Evolutionary conservation across 1,140 invertebrate species (phyloP).

Genomic region (Gonioctena quinquepunctata): DNA sequence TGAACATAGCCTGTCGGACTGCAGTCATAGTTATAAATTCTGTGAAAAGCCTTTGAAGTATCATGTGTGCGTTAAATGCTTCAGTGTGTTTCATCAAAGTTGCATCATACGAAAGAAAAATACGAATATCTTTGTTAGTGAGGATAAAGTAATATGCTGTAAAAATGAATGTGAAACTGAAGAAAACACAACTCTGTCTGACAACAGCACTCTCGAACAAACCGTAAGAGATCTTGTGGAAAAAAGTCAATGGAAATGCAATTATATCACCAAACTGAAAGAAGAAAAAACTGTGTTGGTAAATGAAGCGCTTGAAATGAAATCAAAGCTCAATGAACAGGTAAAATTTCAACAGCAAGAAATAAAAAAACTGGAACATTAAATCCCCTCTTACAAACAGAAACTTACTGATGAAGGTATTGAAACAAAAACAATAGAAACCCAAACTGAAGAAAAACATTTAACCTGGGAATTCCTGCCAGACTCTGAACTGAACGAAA

Average conservation of each 20-base stretch:
- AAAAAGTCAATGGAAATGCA: not conserved
- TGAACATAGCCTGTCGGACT: not conserved
- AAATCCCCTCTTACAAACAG: not conserved
- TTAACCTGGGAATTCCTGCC: not conserved
- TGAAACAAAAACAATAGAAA: not conserved
- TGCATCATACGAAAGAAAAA: not conserved
- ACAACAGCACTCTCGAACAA: not conserved
- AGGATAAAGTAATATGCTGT: not conserved
- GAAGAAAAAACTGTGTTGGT: slow-evolving; percentile 7
- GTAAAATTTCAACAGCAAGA: not conserved
- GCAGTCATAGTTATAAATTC: not conserved
- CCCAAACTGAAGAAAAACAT: not conserved
- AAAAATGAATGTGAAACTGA: not conserved
- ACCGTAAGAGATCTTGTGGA: not conserved
- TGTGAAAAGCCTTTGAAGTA: not conserved
- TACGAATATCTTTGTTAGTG: not conserved
- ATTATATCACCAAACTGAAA: slow-evolving; percentile 7
- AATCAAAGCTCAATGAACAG: slow-evolving; percentile 6
- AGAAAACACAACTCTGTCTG: not conserved
- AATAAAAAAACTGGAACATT: not conserved
- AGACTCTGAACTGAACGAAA: not conserved
- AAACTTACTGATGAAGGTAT: not conserved
- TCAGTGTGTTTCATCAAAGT: not conserved
- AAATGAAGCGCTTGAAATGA: slow-evolving; percentile 1
- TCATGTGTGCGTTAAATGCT: not conserved